A percentile compares a stretch with the other conserved stretches of the same genome.
These are phyloP conservation scores for Antrozous pallidus DNA, from an alignment of 2,797 vertebrate species.

Conservation along the genomic window DNA sequence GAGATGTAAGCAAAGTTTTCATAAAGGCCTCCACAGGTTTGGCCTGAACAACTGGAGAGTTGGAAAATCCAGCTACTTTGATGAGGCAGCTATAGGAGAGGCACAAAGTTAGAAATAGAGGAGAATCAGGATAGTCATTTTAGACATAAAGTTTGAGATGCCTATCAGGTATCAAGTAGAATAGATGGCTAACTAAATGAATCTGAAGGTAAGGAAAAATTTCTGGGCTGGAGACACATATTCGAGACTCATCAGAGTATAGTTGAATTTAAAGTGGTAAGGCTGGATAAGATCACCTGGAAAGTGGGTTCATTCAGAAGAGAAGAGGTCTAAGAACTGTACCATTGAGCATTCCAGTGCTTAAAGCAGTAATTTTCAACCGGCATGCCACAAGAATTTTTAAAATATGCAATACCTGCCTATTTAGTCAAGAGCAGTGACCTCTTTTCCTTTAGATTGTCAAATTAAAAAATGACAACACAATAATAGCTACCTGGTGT, in stretches of 20 bases:
- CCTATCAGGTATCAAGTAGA: not conserved
- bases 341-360: not conserved
- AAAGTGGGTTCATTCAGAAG: not conserved
- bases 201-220: not conserved
- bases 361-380: not conserved
- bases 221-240: not conserved
- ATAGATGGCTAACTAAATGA: not conserved
- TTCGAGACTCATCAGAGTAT: not conserved
- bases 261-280: not conserved
- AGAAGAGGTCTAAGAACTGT: not conserved
- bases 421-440: not conserved
- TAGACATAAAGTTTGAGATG: not conserved
- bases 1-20: not conserved
- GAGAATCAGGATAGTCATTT: not conserved
- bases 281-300: not conserved
- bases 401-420: not conserved
- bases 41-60: not conserved
- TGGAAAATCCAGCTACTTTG: not conserved
- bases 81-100: not conserved
- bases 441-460: not conserved
- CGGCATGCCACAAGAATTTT: not conserved
- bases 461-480: not conserved
- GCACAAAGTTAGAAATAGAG: not conserved
- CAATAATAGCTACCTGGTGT: not conserved
- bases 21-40: not conserved